Evolutionary conservation across 2,888 invertebrate genomes (phyloP), one percentile per base, ranked within the genome.

Genomic region (Ypsolopha scabrella): DNA sequence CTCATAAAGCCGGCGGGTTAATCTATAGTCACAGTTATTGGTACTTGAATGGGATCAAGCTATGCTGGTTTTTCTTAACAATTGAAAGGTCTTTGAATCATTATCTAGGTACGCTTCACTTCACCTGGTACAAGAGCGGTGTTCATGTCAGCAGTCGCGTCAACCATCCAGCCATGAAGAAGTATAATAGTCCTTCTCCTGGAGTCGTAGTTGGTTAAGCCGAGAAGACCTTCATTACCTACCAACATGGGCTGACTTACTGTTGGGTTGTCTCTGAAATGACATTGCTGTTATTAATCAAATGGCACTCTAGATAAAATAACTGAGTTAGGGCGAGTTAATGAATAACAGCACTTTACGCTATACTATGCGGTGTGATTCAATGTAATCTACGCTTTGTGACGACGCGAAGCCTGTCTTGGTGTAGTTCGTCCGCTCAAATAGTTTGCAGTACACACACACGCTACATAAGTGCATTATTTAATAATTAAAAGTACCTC

Each of bases 101-200:
- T 24, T 24, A 2, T 24, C 24, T 24, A 24, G 24, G 4, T 3
- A 24, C n/a, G n/a, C n/a, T 24, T 24, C 24, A n/a, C n/a, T 24
- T 24, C 24, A 67, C 71, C 66, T 50, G 68, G 66, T 0, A 69
- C 63, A 0, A 74, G 50, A 0, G 65, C 61, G 0, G 55, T 52
- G 53, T 70, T 69, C 49, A 67, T 51, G 8, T 59, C 60, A 7
- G 66, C 56, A 0, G 60, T 58, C 0, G 57, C 67, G 0, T 56
- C 53, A 11, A 60, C 65, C 37, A 60, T 38, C 73, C 74, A 76
- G 0, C 75, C 75, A 45, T 75, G 76, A 0, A 73, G 7, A 0
- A 75, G 56, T 0, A 76, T 14, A 0, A 71, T 51, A 0, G 74
- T 75, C 6, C 71, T 61, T 0, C 67, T 58, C 0, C 24, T 37